Evolutionary conservation across 2,113 vertebrate genomes (phyloP), one percentile per base, ranked within the genome.

Genomic region (Marcusenius ussheri): DNA sequence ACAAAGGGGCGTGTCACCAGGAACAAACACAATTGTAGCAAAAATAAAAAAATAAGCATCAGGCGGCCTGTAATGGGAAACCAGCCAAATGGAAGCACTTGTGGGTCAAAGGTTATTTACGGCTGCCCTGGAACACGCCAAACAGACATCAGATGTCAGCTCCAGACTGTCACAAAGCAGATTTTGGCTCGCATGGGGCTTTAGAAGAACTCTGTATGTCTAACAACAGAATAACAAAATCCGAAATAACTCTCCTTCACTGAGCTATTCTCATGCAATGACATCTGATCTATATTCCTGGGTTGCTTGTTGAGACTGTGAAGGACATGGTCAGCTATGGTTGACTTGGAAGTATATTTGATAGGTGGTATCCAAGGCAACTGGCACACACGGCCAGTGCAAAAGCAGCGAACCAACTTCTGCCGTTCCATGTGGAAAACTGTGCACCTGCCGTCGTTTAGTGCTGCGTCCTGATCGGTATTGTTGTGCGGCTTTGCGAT

Each of bases 381-480:
- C 66, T 3, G 27, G 27, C 19, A 21, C 62, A 49, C 62, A 39
- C 6, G 5, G 3, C 10, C 62, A 50, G 8, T 21, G 15, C 17
- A 53, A 53, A 51, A 53, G 46, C 46, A 19, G 45, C 31, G 21
- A 47, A 42, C 88, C 66, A 4, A 27, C 31, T 35, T 50, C 13
- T 80, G 27, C 1, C 4, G 62, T 17, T 45, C 8, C 2, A 50
- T 35, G 10, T 35, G 45, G n/a, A 49, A 85, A 15, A 49, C 21
- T 31, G n/a, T 35, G 27, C n/a, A 3, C 13, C 47, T 45, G 87
- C 77, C 74, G 66, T 10, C 19, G 1, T 27, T 87, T 58, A 35
- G 88, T 62, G 77, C n/a, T 80, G 53, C 47, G 9, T 46, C 58
- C 49, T 90, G 45, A 91, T 92, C 90, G 58, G 90, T 92, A 31